These are phyloP conservation scores for Koerneria pararmatus DNA, from an alignment of 2,888 invertebrate genomes.

Conservation along the genomic window DNA sequence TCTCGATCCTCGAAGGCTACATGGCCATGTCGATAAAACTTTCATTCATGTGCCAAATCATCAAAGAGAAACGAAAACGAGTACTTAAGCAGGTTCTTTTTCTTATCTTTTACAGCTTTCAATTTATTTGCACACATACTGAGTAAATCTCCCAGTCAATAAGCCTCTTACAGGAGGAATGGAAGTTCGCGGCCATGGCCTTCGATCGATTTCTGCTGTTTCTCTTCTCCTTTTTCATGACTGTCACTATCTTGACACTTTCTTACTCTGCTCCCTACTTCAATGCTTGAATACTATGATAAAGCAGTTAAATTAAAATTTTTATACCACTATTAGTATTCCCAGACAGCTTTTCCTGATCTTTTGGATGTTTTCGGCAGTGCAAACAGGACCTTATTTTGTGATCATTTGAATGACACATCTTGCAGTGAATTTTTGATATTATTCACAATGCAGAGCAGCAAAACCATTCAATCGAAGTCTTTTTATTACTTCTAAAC, in stretches of 20 bases:
- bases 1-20: slow-evolving; percentile 19
- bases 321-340: too few species aligned
- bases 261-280: slow-evolving; percentile 21
- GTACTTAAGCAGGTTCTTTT: slow-evolving; percentile 2
- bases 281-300: too few species aligned
- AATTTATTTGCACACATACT: not conserved
- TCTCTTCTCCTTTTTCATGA: slow-evolving; percentile 12
- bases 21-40: slow-evolving; percentile 9
- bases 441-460: too few species aligned
- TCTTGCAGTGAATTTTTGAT: too few species aligned
- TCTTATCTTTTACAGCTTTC: not conserved
- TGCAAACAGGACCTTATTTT: too few species aligned
- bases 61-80: slow-evolving; percentile 13
- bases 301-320: too few species aligned
- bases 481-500: too few species aligned
- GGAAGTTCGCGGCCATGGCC: slow-evolving; percentile 23
- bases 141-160: not conserved
- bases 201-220: slow-evolving; percentile 24
- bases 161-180: slow-evolving; percentile 18
- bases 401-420: too few species aligned
- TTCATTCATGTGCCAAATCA: not conserved
- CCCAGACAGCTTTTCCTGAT: too few species aligned
- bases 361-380: too few species aligned
- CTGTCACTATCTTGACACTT: slow-evolving; percentile 9
- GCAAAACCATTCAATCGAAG: too few species aligned